Base-by-base conservation (phyloP, 2,113 vertebrate genomes). In the Perca fluviatilis region DNA sequence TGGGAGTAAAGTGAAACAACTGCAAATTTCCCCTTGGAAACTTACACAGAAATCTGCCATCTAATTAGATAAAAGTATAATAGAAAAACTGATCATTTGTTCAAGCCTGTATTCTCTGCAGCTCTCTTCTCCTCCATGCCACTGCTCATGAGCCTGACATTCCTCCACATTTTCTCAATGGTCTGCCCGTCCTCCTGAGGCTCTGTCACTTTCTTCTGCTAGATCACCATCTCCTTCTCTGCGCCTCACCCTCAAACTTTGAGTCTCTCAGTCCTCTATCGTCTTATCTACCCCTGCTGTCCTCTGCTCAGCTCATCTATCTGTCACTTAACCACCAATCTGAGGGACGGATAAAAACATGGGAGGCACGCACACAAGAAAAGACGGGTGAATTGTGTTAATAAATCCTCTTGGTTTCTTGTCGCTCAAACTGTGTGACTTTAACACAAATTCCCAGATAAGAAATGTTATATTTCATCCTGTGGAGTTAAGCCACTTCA, bases 101-200 rank as follows among this genome's bases (percentile, higher is more conserved):
- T 40, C 36, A 1, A 8, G 36, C 36, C 36, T 40, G 8, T 40
- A 40, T 40, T 40, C 36, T 40, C 36, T 61, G 53, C 46, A 51
- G 74, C 82, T 71, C 63, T 51, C 61, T 10, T 54, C 50, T 73
- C 78, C 57, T 80, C 63, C 27, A 23, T 13, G 58, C 80, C 53
- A 16, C 67, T 68, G 78, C 77, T 83, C 79, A 63, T 21, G 58
- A 85, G 77, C 78, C 8, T 73, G 84, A 83, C 79, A 79, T 74
- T 47, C 63, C 74, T 67, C 78, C 67, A 90, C 66, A 80, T 90
- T 87, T 84, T 62, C 86, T 84, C 87, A 71, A 79, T 80, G 73
- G 78, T 47, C 65, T 10, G 21, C 33, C 73, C n/a, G 12, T 70
- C 76, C 64, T 88, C 78, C 69, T 11, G 47, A 72, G 83, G 68